These are phyloP conservation scores for Podarcis lilfordi DNA, from an alignment of 2,797 vertebrate species.

Conservation along the genomic window DNA sequence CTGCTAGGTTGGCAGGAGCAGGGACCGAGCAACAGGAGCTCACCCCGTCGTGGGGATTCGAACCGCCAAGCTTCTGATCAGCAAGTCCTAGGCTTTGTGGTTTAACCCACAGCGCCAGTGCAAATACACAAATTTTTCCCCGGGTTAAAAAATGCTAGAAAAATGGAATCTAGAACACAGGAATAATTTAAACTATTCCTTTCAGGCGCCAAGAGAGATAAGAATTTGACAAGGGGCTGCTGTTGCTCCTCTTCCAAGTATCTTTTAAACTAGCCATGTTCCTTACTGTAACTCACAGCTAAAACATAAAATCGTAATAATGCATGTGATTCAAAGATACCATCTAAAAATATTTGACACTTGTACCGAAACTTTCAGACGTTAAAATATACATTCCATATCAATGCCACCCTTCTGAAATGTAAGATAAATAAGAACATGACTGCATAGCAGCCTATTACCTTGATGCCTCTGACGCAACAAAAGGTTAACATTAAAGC, in stretches of 20 bases:
- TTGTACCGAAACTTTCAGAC: no score
- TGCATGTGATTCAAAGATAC: background rate
- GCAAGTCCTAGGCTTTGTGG: no score
- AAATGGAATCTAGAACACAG: background rate
- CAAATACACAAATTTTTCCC: background rate
- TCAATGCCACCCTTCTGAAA: no score
- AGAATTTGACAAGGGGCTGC: background rate
- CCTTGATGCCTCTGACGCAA: background rate
- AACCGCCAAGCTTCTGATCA: no score
- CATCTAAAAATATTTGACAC: background rate
- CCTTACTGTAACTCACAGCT: background rate
- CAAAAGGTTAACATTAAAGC: background rate
- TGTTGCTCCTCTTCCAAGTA: background rate
- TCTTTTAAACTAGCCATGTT: background rate
- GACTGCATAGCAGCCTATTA: accelerated
- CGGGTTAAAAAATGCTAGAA: background rate
- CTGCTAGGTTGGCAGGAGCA: no score
- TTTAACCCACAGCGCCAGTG: no score
- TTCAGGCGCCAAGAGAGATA: background rate
- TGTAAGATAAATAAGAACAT: background rate
- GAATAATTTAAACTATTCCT: background rate
- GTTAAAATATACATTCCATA: background rate
- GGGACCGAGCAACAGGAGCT: no score
- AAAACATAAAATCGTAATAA: background rate
- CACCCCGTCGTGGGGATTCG: no score